Evolutionary conservation across 2,888 invertebrate genomes (phyloP), one percentile per base, ranked within the genome.

Genomic region (Drosophila quasianomalipes): DNA sequence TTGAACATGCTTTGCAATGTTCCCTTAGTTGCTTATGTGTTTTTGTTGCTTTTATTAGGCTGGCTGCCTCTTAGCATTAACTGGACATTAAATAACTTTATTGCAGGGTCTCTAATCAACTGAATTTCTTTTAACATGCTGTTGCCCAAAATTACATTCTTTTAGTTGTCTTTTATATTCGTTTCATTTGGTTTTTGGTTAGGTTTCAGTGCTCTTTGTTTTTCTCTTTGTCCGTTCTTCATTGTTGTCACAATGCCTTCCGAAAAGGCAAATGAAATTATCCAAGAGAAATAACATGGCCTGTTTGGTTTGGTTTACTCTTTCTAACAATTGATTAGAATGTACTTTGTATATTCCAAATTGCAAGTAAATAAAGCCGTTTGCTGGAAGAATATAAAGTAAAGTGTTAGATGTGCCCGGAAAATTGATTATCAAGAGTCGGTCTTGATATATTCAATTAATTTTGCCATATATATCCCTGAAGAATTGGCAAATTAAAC

Each of bases 21-120:
- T 39, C 9, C 63, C 54, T 37, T 58, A 58, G 52, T 30, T 49
- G 35, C 22, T 26, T 47, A 0, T 26, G 26, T 47, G 7, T 26
- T 4, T 26, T 16, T 58, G 61, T 33, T 51, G 28, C 33, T 62
- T 41, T 37, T 62, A 19, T 28, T 44, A 47, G 41, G 39, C 31
- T 62, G 41, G 47, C 35, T 61, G 70, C 61, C 81, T 74, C 61
- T 75, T 74, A 75, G 77, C 83, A 68, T 76, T 83, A 88, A 83
- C 84, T 85, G 86, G 70, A 85, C 81, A 85, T 84, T 84, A 84
- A 83, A 74, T 76, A 78, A 74, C 81, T 85, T 81, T 81, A 83
- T 81, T 79, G 78, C 70, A 51, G 64, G 60, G 51, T 47, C 51
- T 63, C 64, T 67, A 78, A 78, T 78, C 72, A 80, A 61, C 10